phyloP scores from a whole-genome alignment of 2,797 vertebrate species.

The Diceros bicornis region DNA sequence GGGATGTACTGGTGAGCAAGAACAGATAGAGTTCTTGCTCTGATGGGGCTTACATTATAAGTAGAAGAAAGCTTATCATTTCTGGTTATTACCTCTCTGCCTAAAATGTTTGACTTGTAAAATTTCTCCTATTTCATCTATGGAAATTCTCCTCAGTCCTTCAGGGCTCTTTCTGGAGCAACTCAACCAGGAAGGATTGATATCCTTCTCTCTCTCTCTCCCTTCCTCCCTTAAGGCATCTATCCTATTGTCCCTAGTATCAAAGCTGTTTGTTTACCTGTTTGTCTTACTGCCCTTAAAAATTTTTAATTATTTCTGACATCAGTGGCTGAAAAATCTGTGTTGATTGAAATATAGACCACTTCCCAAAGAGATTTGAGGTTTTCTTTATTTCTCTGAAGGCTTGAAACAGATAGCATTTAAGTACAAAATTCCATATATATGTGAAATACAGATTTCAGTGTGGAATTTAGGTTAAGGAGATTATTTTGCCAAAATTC shows the following conservation, averaged over 20 bases:
- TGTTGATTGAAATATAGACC: not conserved
- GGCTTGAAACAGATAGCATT: not conserved
- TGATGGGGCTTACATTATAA: not conserved
- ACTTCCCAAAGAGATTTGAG: not conserved
- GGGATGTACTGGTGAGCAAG: not conserved
- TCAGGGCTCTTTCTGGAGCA: not conserved
- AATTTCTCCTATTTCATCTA: not conserved
- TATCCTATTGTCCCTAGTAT: not conserved
- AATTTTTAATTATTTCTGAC: conserved; percentile 46
- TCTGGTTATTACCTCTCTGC: not conserved
- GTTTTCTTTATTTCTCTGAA: not conserved
- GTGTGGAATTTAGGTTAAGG: conserved; percentile 22
- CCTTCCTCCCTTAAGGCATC: not conserved
- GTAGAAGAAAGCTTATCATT: not conserved
- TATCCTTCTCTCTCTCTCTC: not conserved
- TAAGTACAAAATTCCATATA: not conserved
- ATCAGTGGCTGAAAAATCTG: not conserved
- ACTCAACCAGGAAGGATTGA: not conserved
- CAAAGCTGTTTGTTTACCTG: not conserved
- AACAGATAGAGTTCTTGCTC: not conserved
- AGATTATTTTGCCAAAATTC: conserved; percentile 40
- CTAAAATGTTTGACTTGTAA: not conserved
- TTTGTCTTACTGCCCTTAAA: not conserved
- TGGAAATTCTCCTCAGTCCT: not conserved
- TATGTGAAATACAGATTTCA: not conserved